A percentile compares a stretch with the other conserved stretches of the same genome.
phyloP scores from a whole-genome alignment of 2,888 invertebrate genomes.

The Allygus modestus region DNA sequence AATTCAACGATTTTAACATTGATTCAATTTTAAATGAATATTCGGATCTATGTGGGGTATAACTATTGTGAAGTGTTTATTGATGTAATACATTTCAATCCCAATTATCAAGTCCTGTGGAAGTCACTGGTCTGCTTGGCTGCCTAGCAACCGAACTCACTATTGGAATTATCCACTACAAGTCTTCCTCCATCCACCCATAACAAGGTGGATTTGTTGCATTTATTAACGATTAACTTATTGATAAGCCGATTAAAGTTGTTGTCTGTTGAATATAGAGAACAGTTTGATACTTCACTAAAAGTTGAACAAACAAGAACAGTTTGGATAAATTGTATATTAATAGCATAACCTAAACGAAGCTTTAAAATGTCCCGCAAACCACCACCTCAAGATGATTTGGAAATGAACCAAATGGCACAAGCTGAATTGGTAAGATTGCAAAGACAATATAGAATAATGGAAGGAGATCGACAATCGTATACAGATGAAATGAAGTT shows the following conservation, averaged over 20 bases:
- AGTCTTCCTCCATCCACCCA: neutral
- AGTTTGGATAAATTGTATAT: no score
- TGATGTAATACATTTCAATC: neutral
- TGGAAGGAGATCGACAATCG: conserved; percentile 87
- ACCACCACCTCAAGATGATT: conserved; percentile 76
- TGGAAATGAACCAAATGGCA: conserved; percentile 87
- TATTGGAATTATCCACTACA: neutral
- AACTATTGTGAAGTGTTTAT: neutral
- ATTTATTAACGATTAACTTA: neutral
- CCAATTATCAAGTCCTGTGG: neutral
- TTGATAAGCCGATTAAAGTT: neutral
- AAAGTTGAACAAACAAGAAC: neutral
- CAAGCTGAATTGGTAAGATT: conserved; percentile 87
- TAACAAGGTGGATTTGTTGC: neutral
- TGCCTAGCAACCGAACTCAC: neutral
- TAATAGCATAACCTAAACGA: neutral
- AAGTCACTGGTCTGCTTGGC: neutral
- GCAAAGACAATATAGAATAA: conserved; percentile 88
- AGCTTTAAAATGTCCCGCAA: conserved; percentile 60
- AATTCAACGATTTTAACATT: no score
- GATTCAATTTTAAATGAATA: no score
- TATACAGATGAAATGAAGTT: conserved; percentile 84
- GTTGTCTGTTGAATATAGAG: neutral
- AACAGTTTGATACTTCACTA: neutral
- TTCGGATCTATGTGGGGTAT: no score